Percentiles rank a stretch among this genome's conserved stretches.
Evolutionary conservation across 2,797 vertebrate species (phyloP).

Genomic region (Micropoecilia bifurca): DNA sequence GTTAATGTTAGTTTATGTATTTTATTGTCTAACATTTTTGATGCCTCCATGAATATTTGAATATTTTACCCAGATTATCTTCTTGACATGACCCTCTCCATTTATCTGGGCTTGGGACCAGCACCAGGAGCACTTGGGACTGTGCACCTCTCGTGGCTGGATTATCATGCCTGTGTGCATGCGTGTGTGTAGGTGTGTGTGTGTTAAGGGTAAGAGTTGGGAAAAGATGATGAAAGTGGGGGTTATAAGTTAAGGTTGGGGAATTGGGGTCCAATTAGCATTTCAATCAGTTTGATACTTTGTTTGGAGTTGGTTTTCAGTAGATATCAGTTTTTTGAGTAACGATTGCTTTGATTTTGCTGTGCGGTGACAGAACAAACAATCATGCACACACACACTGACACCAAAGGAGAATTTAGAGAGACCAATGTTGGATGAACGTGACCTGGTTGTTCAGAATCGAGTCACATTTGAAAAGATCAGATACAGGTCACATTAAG

Average conservation of each 20-base stretch:
- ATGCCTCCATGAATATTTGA: background rate
- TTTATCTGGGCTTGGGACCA: background rate
- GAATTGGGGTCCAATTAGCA: background rate
- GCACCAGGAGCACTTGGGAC: background rate
- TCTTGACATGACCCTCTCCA: background rate
- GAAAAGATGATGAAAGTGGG: background rate
- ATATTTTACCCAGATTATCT: background rate
- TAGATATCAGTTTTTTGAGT: background rate
- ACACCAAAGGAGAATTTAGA: background rate
- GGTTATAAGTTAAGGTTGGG: background rate
- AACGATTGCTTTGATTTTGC: background rate
- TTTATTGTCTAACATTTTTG: background rate
- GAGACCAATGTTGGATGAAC: no score
- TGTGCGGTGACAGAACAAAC: no score
- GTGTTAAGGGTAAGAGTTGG: no score
- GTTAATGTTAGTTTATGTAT: background rate
- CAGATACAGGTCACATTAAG: no score
- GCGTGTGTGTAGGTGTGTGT: no score
- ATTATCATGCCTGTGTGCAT: background rate
- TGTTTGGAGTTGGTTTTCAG: background rate
- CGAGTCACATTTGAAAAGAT: no score
- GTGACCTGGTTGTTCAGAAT: no score
- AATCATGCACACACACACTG: no score
- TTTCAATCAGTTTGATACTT: background rate
- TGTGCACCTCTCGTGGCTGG: background rate